A percentile compares a stretch with the other conserved stretches of the same genome.
Conservation (phyloP, 2,888 invertebrate species). For the Muschampia plurimacula region DNA sequence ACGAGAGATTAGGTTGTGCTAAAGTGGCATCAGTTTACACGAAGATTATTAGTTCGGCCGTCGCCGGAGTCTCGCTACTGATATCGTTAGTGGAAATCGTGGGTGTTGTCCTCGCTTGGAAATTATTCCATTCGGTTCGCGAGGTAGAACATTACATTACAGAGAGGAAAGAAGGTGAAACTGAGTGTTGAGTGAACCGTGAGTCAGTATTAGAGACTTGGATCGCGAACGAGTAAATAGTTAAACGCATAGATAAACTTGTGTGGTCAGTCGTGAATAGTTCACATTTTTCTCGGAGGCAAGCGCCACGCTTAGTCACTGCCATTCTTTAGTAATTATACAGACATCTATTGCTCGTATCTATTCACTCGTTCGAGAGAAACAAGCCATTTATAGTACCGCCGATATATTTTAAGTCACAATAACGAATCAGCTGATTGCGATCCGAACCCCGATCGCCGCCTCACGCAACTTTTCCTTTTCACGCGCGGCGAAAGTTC, state of each 20-base stretch:
- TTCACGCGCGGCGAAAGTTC: conserved; percentile 46
- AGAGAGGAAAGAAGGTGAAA: conserved; percentile 79
- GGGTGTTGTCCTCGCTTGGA: conserved; percentile 74
- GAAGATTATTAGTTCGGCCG: conserved; percentile 78
- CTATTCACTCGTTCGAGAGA: conserved; percentile 18
- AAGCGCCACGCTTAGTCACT: background rate
- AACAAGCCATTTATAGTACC: conserved; percentile 43
- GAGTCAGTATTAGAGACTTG: conserved; percentile 52
- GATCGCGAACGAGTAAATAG: conserved; percentile 28
- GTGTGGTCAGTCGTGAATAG: background rate
- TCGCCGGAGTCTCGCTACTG: conserved; percentile 74
- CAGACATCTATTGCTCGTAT: background rate
- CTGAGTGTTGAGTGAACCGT: conserved; percentile 67
- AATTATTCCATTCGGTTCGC: conserved; percentile 70
- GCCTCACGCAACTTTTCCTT: conserved; percentile 53
- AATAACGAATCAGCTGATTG: conserved; percentile 36
- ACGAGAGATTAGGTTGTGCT: conserved; percentile 78
- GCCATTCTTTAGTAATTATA: conserved; percentile 4
- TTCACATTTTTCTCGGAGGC: background rate
- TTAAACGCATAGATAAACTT: conserved; percentile 12
- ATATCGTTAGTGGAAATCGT: conserved; percentile 72
- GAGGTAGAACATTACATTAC: conserved; percentile 81
- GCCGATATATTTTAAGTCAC: conserved; percentile 48
- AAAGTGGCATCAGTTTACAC: conserved; percentile 81
- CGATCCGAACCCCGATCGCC: conserved; percentile 44